Evolutionary conservation across 2,888 invertebrate genomes (phyloP), one percentile per base, ranked within the genome.

Genomic region (Subacronicta megacephala): DNA sequence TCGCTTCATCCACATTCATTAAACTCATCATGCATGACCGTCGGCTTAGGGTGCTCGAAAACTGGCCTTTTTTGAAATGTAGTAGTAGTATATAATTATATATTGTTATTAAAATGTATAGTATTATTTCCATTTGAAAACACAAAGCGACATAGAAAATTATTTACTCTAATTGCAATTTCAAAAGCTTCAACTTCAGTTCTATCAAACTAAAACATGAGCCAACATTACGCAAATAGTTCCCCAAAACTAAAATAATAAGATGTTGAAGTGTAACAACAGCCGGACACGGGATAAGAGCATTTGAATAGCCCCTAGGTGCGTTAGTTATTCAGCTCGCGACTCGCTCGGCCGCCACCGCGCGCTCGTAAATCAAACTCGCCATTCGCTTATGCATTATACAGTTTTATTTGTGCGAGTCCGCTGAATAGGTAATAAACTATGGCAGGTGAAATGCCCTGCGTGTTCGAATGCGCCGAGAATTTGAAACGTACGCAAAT

Each of bases 321-420:
- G 84, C 86, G 90, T 93, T 92, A 93, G 92, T 93, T 92, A 94
- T 93, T 93, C 93, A 90, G 78, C 84, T 77, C 92, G 90, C 84
- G 90, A 87, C 89, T 84, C 71, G 72, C 71, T 61, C 75, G 80
- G 75, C 82, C 79, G 80, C 72, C 84, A 80, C 83, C 82, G 83
- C 83, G 75, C 84, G 82, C 87, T 89, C 93, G 91, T 94, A 94
- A 94, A 94, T 94, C 94, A 94, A 92, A 93, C 92, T 90, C 90
- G 88, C 92, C 90, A 90, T 92, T 92, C 92, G 93, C 92, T 92
- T 94, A 93, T 94, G 90, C 92, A 94, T 94, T 94, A 94, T 93
- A 94, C 93, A 94, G 93, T 94, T 94, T 94, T 94, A 94, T 94
- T 94, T 94, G 94, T 92, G 89, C 91, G 90, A 92, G 90, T 89